Evolutionary conservation across 2,113 vertebrate genomes (phyloP), one percentile per base, ranked within the genome.

Genomic region (Corythornis vintsioides): DNA sequence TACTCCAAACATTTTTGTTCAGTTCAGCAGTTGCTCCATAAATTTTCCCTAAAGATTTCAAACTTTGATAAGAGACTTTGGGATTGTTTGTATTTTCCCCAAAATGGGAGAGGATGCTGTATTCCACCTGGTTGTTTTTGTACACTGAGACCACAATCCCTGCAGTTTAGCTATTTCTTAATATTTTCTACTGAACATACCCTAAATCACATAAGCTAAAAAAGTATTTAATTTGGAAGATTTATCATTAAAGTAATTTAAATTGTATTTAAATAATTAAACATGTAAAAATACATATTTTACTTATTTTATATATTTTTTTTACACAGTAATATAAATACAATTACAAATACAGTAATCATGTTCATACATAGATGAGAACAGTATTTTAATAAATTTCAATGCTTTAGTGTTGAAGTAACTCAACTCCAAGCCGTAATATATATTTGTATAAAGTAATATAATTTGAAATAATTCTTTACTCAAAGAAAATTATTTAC

Each of bases 401-500:
- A 88, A 21, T 86, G 22, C 7, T 87, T 71, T 38, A 25, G 14
- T 48, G 15, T 60, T 55, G 12, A 81, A 81, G 8, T 28, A 83
- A 57, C 88, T 81, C 4, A 21, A 79, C 42, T 93, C 28, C 82
- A 93, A 90, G 43, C 19, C 91, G 64, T 87, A 88, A 89, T 42
- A 73, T 60, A 63, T 95, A 65, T 56, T 47, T 88, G 60, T 48
- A 25, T 40, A 78, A 60, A 71, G 13, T 53, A 60, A 48, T 53
- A 91, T 56, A 79, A 76, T 90, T 89, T 47, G 33, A 80, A 83
- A 75, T 69, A 61, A 31, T 65, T 86, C 64, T 95, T 95, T 64
- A 88, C 19, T 85, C 67, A 69, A 82, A 81, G 78, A 94, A 84
- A 96, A 95, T 93, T 88, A 71, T 94, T 89, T 84, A 90, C 89